A percentile compares a stretch with the other conserved stretches of the same genome.
These are phyloP conservation scores for Cacajao melanocephalus DNA, from an alignment of 2,797 vertebrate species.

Conservation along the genomic window DNA sequence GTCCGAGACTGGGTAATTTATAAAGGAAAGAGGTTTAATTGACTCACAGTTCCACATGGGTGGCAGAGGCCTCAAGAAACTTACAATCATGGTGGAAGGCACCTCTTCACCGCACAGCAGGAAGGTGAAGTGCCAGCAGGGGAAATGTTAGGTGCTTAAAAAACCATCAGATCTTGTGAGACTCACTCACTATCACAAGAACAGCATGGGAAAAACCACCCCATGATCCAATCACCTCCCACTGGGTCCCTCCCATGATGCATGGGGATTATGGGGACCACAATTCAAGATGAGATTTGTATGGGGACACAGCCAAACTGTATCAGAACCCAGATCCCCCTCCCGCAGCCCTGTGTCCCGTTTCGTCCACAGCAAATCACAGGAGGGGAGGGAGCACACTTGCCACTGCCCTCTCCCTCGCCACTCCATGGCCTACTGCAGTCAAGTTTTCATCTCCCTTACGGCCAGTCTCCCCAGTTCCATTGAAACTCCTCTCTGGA, in stretches of 20 bases:
- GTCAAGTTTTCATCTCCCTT: not conserved
- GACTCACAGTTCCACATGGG: not conserved
- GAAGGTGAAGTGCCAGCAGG: not conserved
- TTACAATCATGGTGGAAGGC: not conserved
- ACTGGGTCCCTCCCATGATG: not conserved
- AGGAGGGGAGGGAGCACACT: not conserved
- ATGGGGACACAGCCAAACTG: not conserved
- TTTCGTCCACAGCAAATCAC: no score
- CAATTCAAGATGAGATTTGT: not conserved
- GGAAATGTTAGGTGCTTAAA: not conserved
- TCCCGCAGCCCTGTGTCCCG: no score
- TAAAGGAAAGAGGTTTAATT: not conserved
- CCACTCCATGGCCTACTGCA: accelerated
- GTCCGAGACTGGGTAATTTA: no score
- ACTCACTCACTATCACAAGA: not conserved
- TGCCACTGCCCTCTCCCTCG: not conserved
- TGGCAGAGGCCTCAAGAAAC: not conserved
- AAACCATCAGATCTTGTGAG: not conserved
- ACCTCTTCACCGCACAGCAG: not conserved
- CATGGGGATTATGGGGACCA: not conserved
- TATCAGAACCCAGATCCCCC: no score
- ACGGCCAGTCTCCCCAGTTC: no score
- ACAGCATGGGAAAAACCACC: not conserved
- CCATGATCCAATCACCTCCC: no score
- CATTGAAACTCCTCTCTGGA: not conserved